Conservation (phyloP, 1,140 invertebrate species). For the Lepeophtheirus salmonis region DNA sequence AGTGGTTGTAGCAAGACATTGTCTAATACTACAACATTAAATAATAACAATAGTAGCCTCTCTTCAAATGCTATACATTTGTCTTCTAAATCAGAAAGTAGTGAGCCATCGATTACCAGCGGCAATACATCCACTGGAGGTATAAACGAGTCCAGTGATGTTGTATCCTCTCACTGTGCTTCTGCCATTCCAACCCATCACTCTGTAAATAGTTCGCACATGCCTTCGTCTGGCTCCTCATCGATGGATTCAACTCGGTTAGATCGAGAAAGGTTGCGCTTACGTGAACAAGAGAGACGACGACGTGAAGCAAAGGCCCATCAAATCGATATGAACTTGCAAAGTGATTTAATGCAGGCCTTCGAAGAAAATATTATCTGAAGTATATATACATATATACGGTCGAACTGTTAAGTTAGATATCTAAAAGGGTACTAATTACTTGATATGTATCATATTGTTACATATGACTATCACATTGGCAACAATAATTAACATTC, state of each 20-base stretch:
- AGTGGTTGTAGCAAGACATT: background rate
- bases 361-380: slow-evolving; percentile 17
- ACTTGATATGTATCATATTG: too few species aligned
- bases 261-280: slow-evolving; percentile 9
- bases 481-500: too few species aligned
- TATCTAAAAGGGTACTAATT: too few species aligned
- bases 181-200: background rate
- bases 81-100: background rate
- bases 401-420: too few species aligned
- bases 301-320: slow-evolving; percentile 10
- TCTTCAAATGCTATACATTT: too few species aligned
- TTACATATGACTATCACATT: too few species aligned
- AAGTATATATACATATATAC: too few species aligned
- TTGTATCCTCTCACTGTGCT: background rate
- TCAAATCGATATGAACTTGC: slow-evolving; percentile 15
- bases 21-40: too few species aligned
- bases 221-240: background rate
- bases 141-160: background rate
- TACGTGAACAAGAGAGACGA: slow-evolving; percentile 9
- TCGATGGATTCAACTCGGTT: background rate
- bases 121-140: background rate
- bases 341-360: slow-evolving; percentile 12
- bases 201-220: background rate
- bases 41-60: too few species aligned
- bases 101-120: background rate